These are phyloP conservation scores for Dipodomys spectabilis DNA, from an alignment of 2,113 vertebrate genomes.

Conservation along the genomic window DNA sequence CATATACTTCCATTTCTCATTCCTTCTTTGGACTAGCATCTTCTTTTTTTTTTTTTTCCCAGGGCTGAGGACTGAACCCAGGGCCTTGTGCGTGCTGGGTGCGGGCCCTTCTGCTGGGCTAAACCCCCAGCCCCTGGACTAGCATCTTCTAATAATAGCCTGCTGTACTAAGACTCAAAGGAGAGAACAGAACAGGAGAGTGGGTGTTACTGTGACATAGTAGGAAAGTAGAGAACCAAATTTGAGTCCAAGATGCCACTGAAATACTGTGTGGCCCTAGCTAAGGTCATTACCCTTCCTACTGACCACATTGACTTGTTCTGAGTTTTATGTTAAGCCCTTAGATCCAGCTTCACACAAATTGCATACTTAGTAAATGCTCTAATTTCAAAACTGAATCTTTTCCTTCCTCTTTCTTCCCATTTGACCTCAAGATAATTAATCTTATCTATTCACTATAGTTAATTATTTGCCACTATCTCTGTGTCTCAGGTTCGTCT, in stretches of 20 bases:
- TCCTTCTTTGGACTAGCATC: not conserved
- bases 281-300: not conserved
- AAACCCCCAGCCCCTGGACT: too few relatives aligned
- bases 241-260: not conserved
- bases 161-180: not conserved
- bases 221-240: not conserved
- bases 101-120: too few relatives aligned
- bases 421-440: not conserved
- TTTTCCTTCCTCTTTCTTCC: not conserved
- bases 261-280: not conserved
- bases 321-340: not conserved
- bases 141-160: not conserved
- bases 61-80: too few relatives aligned
- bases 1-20: not conserved
- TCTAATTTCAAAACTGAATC: not conserved
- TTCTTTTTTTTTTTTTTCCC: not conserved
- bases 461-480: not conserved
- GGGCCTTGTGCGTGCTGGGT: too few relatives aligned
- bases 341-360: not conserved
- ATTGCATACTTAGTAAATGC: not conserved
- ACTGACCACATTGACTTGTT: not conserved
- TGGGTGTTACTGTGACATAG: not conserved
- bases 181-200: not conserved
- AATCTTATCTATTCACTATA: not conserved
- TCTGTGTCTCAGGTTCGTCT: not conserved